Percentiles rank a stretch among this genome's conserved stretches.
phyloP scores from a whole-genome alignment of 2,888 invertebrate species.

The Mechanitis mazaeus region DNA sequence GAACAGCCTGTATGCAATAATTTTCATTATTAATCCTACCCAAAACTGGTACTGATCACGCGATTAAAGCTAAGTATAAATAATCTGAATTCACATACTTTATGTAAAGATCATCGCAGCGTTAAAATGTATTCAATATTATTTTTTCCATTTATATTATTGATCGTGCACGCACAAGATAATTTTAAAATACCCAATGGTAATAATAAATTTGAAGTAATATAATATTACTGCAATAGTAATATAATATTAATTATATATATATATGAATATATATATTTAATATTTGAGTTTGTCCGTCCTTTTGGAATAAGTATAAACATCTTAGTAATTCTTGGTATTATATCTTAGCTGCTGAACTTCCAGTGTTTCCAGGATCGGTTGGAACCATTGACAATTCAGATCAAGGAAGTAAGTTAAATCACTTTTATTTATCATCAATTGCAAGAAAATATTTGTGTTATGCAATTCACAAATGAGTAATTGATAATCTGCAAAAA shows the following conservation, averaged over 20 bases:
- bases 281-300: background rate
- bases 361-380: slow-evolving; percentile 1
- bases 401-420: background rate
- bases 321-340: background rate
- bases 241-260: too few species aligned
- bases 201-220: slow-evolving; percentile 5
- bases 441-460: too few species aligned
- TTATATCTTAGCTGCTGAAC: slow-evolving; percentile 10
- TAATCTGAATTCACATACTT: slow-evolving; percentile 1
- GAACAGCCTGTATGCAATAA: slow-evolving; percentile 14
- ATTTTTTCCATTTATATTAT: background rate
- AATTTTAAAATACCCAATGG: slow-evolving; percentile 18
- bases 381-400: background rate
- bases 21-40: background rate
- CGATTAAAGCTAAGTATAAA: slow-evolving; percentile 10
- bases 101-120: background rate
- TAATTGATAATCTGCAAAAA: too few species aligned
- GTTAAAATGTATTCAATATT: slow-evolving; percentile 8
- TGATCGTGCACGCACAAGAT: background rate
- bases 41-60: slow-evolving; percentile 14
- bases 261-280: slow-evolving; percentile 2
- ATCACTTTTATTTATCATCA: background rate
- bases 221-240: too few species aligned
- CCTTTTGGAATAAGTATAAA: background rate
- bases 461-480: too few species aligned